Base-by-base conservation (phyloP, 2,888 invertebrate species). In the Chrysina gloriosa region DNA sequence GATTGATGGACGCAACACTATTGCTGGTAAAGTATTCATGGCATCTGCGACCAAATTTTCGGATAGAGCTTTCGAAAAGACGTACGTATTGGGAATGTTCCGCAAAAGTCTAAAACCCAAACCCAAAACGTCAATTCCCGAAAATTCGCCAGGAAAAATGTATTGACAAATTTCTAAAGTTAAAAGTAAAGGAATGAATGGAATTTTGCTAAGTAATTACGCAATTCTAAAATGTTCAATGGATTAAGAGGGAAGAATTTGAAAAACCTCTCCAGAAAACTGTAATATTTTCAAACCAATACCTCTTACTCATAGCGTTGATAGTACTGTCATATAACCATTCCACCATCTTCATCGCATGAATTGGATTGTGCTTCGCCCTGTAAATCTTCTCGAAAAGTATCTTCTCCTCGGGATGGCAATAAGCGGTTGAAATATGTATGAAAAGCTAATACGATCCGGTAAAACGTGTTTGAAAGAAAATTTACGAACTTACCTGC, bases 341-440 rank as follows among this genome's bases (percentile, higher is more conserved):
- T 14, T 58, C 58, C 9, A 27, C 14, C 14, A 39, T 6, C 25
- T 23, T 14, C 6, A 58, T 45, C 5, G 36, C 3, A 4, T 9
- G 7, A 1, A 29, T n/a, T 1, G 82, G 81, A 70, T 78, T 75
- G 56, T 82, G 79, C 0, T 81, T 81, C 0, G 91, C 85, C 0
- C 89, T 88, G 80, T 98, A 98, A 29, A 91, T 84, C 56, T 87
- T 88, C 82, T 97, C 97, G 74, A 95, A 92, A 11, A 97, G 79
- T 0, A 88, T 83, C 0, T 86, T 84, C 73, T 93, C 87, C 75
- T 95, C 92, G 78, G 96, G 95, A 79, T 97, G 95, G 73, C 96
- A 94, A 82, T 95, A 98, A 0, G 96, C 91, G 0, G 97, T 97
- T 0, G 96, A 96, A 0, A 97, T 92, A 81, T 98, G 95, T 1